phyloP scores from a whole-genome alignment of 2,113 vertebrate genomes.

The Boulengeromyrus knoepffleri region DNA sequence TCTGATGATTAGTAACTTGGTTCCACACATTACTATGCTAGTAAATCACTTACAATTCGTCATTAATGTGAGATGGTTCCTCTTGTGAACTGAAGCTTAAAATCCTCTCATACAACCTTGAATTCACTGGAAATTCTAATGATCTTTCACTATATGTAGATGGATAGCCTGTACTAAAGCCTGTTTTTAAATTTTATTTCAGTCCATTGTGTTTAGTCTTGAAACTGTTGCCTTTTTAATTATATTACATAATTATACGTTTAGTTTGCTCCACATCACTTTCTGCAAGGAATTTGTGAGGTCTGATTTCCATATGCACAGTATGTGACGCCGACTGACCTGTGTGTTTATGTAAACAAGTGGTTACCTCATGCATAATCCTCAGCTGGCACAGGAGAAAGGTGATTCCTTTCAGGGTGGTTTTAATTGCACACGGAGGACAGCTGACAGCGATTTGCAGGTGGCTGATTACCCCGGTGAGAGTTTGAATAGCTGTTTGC shows the following conservation, averaged over 20 bases:
- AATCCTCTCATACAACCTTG: neutral
- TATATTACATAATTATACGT: neutral
- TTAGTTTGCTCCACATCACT: neutral
- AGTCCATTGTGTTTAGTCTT: neutral
- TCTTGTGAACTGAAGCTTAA: neutral
- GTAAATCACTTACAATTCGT: slow-evolving; percentile 7
- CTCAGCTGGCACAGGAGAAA: neutral
- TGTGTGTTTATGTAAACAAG: neutral
- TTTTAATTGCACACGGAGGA: slow-evolving; percentile 4
- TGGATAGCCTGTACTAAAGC: neutral
- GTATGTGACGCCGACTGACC: neutral
- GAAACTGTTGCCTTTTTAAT: neutral
- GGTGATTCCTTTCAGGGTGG: neutral
- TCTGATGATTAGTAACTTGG: neutral
- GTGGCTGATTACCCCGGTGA: neutral
- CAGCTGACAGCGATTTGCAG: neutral
- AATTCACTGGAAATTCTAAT: neutral
- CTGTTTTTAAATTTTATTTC: neutral
- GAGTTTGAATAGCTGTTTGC: neutral
- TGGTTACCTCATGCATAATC: neutral
- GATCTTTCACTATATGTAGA: neutral
- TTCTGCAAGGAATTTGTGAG: neutral
- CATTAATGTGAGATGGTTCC: slow-evolving; percentile 1
- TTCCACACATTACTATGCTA: neutral
- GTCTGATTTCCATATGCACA: neutral